phyloP scores from a whole-genome alignment of 2,888 invertebrate genomes.

The Microctonus hyperodae region DNA sequence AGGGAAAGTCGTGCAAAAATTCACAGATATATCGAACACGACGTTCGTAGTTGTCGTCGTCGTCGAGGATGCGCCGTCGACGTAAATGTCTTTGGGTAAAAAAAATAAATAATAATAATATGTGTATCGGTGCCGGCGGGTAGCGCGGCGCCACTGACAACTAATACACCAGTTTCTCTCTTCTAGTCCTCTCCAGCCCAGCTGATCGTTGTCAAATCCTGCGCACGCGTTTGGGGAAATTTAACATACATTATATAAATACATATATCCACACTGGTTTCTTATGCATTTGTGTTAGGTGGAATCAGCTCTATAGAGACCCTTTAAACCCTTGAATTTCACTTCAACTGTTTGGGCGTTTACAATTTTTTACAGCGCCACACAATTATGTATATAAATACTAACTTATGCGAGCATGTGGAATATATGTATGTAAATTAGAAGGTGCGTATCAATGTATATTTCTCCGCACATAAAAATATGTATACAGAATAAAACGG shows the following conservation, averaged over 20 bases:
- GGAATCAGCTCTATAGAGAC: not conserved
- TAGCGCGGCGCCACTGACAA: conserved; percentile 46
- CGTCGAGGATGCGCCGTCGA: conserved; percentile 8
- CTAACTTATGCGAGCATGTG: no score
- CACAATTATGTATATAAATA: no score
- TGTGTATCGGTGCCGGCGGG: conserved; percentile 39
- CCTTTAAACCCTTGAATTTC: not conserved
- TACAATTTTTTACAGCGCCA: no score
- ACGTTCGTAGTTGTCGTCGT: conserved; percentile 21
- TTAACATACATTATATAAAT: not conserved
- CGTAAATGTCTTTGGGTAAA: not conserved
- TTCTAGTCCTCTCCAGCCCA: conserved; percentile 46
- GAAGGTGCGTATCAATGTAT: no score
- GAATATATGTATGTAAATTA: no score
- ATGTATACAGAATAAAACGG: not conserved
- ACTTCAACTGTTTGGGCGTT: no score
- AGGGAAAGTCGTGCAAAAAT: no score
- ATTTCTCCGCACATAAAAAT: not conserved
- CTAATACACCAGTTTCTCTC: conserved; percentile 29
- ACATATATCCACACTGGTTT: no score
- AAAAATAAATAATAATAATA: not conserved
- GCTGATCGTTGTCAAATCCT: conserved; percentile 59
- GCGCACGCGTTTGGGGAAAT: conserved; percentile 55
- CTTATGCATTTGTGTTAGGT: not conserved
- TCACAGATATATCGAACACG: no score